These are phyloP conservation scores for Craseonycteris thonglongyai DNA, from an alignment of 2,113 vertebrate species.

Conservation along the genomic window DNA sequence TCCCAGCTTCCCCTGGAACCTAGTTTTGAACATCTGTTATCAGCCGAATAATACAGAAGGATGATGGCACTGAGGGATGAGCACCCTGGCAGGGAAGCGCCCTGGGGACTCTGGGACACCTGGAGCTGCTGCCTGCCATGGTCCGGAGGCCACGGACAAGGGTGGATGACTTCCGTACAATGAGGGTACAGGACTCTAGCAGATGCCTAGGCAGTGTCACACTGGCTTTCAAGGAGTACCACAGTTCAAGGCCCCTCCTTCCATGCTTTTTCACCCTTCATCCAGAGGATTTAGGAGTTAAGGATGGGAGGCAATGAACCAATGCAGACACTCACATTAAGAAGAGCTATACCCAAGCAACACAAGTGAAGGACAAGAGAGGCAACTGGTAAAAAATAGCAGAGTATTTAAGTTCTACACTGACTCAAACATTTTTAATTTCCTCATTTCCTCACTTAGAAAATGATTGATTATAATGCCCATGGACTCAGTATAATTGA, in stretches of 20 bases:
- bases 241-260: background rate
- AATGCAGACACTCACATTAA: background rate
- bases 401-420: background rate
- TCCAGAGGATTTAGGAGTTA: background rate
- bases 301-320: background rate
- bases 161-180: background rate
- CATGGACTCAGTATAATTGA: background rate
- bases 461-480: background rate
- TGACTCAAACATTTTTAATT: background rate
- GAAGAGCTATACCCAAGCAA: background rate
- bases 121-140: background rate
- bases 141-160: accelerated
- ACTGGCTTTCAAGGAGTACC: background rate
- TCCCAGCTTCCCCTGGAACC: too few species aligned
- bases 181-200: background rate
- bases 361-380: background rate
- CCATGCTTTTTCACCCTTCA: background rate
- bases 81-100: background rate
- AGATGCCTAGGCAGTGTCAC: background rate
- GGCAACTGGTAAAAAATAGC: background rate
- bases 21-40: background rate
- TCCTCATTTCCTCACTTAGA: background rate
- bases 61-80: background rate
- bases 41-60: background rate
- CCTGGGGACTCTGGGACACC: background rate